Evolutionary conservation across 2,113 vertebrate species (phyloP), one percentile per base, ranked within the genome.

Genomic region (Emydura subglobosa): DNA sequence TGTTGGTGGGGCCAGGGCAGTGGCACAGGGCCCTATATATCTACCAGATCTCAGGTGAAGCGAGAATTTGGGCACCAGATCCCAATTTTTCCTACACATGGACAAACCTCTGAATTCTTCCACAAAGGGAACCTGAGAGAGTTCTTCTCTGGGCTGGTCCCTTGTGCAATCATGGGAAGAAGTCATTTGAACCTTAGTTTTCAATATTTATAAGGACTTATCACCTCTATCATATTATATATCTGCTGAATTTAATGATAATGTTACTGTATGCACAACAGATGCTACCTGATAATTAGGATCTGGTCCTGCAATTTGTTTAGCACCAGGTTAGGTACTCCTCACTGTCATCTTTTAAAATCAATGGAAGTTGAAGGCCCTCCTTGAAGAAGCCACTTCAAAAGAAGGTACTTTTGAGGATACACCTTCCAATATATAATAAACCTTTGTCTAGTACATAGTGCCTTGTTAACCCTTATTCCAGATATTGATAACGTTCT

Each of bases 81-180:
- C 7, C 3, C 3, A 0, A 0, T 29, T 80, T 80, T 29, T 80
- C 31, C 17, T 21, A 50, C 10, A 51, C 19, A 61, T 68, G 79
- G 25, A 3, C 31, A 65, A 65, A 34, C 31, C 12, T n/a, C 6
- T 65, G 31, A 65, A 65, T 65, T 65, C 61, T 65, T 65, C 31
- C 31, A 65, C 34, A 65, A 31, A 65, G 14, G 61, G 34, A 17
- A 13, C 14, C 14, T 17, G 3, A 14, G 14, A 34, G 14, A 65
- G 16, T n/a, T 65, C 61, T 17, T 31, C 61, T 65, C 13, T 65
- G 61, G 61, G 61, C 31, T 65, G 16, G 61, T 17, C 13, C 61
- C 13, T 7, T 34, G 61, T n/a, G 61, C 2, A 14, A 14, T 65
- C 61, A 65, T 65, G 17, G 65, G 34, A n/a, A 68, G 65, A 68